A percentile compares a stretch with the other conserved stretches of the same genome.
Conservation (phyloP, 2,888 invertebrate species). For the Omphaloscelis lunosa region DNA sequence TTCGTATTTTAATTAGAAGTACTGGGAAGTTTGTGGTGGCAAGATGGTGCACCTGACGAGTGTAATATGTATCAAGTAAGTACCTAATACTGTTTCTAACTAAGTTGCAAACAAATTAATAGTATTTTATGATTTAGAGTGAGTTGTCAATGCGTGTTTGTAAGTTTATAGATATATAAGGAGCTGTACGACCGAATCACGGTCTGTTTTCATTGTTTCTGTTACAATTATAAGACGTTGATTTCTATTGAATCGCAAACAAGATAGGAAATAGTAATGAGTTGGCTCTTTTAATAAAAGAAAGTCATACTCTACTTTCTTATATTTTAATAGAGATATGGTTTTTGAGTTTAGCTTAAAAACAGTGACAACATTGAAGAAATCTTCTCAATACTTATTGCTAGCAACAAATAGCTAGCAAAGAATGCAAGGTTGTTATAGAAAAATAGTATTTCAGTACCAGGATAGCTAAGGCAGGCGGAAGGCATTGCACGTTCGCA, state of each 20-base stretch:
- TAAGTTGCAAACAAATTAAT: slow-evolving; percentile 41
- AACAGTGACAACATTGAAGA: not conserved
- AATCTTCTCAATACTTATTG: slow-evolving; percentile 6
- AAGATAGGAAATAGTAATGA: not conserved
- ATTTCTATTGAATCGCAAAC: not conserved
- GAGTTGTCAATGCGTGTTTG: not conserved
- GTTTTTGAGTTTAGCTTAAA: not conserved
- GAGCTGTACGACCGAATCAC: not conserved
- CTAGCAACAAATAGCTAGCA: slow-evolving; percentile 18
- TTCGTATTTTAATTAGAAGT: slow-evolving; percentile 37
- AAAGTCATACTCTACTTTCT: not conserved
- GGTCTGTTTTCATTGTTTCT: not conserved
- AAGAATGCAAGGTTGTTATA: slow-evolving; percentile 47
- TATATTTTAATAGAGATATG: not conserved
- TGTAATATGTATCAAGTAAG: slow-evolving; percentile 63
- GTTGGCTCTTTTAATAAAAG: not conserved
- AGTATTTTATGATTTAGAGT: not conserved
- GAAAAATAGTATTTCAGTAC: slow-evolving; percentile 49
- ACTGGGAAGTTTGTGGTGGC: slow-evolving; percentile 18
- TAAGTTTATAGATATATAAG: not conserved
- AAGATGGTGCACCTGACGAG: slow-evolving; percentile 58
- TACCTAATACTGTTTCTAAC: slow-evolving; percentile 28
- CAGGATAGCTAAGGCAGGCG: slow-evolving; percentile 68
- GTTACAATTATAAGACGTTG: not conserved
- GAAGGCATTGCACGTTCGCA: slow-evolving; percentile 72